Evolutionary conservation across 2,113 vertebrate species (phyloP).

Genomic region (Panthera uncia): DNA sequence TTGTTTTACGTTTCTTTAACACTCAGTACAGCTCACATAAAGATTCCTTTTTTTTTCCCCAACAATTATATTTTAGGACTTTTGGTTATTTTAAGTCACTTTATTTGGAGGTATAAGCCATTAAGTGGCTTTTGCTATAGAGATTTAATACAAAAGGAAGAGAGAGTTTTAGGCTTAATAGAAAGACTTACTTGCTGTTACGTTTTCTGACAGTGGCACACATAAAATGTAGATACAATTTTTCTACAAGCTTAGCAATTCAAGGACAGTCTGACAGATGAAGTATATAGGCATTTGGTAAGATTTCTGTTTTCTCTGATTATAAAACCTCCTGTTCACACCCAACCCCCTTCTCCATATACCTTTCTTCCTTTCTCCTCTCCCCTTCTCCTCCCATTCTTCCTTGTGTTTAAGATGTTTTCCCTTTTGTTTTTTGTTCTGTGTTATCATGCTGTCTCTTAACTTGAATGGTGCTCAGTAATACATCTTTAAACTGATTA

Average conservation of each 20-base stretch:
- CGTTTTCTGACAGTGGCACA: background rate
- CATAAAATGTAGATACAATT: background rate
- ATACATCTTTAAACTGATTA: background rate
- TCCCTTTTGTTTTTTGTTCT: background rate
- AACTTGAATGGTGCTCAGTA: background rate
- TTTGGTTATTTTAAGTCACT: background rate
- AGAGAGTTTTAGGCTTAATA: background rate
- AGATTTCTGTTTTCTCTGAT: background rate
- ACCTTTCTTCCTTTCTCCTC: background rate
- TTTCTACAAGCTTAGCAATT: background rate
- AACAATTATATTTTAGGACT: background rate
- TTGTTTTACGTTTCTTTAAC: background rate
- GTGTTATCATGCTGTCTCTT: background rate
- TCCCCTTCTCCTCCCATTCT: background rate
- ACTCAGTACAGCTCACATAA: background rate
- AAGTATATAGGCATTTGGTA: background rate
- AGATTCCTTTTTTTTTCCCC: background rate
- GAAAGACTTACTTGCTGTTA: background rate
- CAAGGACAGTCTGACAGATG: background rate
- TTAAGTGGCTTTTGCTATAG: background rate
- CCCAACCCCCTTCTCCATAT: background rate
- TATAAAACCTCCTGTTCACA: background rate
- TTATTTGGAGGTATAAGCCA: background rate
- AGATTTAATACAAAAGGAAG: background rate
- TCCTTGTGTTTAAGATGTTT: background rate